These are phyloP conservation scores for Poeciliopsis paucimaculata DNA, from an alignment of 2,797 vertebrate genomes.

Conservation along the genomic window DNA sequence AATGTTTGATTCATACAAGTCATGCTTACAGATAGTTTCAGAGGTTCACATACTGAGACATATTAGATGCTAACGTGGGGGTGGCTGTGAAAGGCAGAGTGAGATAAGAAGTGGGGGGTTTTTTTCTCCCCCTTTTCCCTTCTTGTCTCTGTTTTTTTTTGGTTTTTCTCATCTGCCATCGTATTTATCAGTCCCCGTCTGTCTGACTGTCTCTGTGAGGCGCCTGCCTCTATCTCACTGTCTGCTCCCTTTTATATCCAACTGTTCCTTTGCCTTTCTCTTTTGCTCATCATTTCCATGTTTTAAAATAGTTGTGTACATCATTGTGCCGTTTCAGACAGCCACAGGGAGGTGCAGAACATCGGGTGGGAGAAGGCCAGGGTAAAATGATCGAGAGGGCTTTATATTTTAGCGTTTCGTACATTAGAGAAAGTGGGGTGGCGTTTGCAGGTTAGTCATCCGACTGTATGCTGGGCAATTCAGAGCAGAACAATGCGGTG, in stretches of 20 bases:
- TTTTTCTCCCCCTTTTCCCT: not conserved
- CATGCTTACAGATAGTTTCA: conserved; percentile 5
- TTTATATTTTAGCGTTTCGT: conserved; percentile 33
- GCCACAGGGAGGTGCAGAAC: conserved; percentile 44
- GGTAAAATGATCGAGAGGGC: conserved; percentile 28
- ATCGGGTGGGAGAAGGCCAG: conserved; percentile 23
- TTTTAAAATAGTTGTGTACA: conserved; percentile 36
- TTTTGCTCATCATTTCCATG: conserved; percentile 33
- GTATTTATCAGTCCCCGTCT: conserved; percentile 56
- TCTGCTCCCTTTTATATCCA: conserved; percentile 41
- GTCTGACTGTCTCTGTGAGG: conserved; percentile 46
- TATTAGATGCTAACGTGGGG: conserved; percentile 39
- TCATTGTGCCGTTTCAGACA: conserved; percentile 60
- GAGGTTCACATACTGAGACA: conserved; percentile 1
- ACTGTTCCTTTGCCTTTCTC: conserved; percentile 56
- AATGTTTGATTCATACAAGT: not conserved
- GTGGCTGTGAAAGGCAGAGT: conserved; percentile 50
- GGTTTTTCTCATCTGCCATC: conserved; percentile 29
- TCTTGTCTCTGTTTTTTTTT: conserved; percentile 28
- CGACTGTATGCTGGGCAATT: conserved; percentile 13
- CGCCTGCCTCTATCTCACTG: conserved; percentile 56
- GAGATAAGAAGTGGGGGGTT: conserved; percentile 49
- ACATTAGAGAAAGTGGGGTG: conserved; percentile 10
- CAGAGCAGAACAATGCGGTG: conserved; percentile 16
- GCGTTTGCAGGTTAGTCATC: conserved; percentile 39